Evolutionary conservation across 1,140 invertebrate genomes (phyloP), one percentile per base, ranked within the genome.

Genomic region (Aphaenogaster floridana): DNA sequence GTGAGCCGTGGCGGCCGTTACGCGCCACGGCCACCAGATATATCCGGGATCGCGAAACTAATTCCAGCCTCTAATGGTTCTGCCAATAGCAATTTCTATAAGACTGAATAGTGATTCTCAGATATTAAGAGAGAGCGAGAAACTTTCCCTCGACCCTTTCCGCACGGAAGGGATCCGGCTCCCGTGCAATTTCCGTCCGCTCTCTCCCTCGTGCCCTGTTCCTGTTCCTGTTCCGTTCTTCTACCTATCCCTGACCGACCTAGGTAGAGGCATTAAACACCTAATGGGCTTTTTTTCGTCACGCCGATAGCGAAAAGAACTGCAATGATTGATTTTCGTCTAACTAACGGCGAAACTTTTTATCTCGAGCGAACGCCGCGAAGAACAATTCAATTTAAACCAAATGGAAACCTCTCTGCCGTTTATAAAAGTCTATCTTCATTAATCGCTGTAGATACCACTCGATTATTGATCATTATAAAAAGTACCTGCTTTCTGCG

Each of bases 71-170:
- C 88, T 93, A 93, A 93, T 93, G 90, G 91, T 87, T 92, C 92
- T 93, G 92, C 89, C 92, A 93, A 92, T 92, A 93, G 90, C 89
- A 93, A 93, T 93, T 92, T 91, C 89, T 91, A 71, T 84, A 89
- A 90, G 87, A 80, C 84, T 87, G 89, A 92, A 92, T 91, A 91
- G 88, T 88, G 91, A 89, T 90, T 90, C 80, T 71, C 76, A 85
- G 83, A 77, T 85, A 74, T 85, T 77, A 77, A 85, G 72, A 85
- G 69, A 85, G 57, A 85, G 57, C 81, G 81, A 54, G 72, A 81
- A 74, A 88, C 69, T 90, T 79, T 87, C 63, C 39, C 52, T 45
- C 80, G 80, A 15, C 68, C 13, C 28, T 68, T 74, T 52, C 17
- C 66, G 63, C 78, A 34, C 64, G 50, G 79, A 57, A 45, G 36